A percentile compares a stretch with the other conserved stretches of the same genome.
These are phyloP conservation scores for Cheilosia soror DNA, from an alignment of 2,888 invertebrate species.

Conservation along the genomic window DNA sequence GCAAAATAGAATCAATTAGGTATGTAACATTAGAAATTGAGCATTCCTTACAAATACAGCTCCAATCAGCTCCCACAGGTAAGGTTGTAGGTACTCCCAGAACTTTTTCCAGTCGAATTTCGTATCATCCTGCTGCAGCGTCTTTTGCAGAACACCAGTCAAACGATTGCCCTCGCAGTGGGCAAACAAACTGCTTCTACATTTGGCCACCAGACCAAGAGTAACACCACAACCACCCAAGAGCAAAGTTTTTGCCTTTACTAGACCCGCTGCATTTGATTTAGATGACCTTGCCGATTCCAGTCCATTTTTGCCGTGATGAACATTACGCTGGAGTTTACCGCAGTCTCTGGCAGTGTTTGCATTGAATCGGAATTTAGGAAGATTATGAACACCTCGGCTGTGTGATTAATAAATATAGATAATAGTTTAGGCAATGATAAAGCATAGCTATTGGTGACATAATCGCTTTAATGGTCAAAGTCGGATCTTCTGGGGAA, in stretches of 20 bases:
- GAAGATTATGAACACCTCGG: constrained; percentile 67
- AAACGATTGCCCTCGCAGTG: constrained; percentile 81
- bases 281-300: constrained; percentile 28
- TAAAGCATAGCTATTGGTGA: constrained; percentile 74
- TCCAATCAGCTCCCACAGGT: constrained; percentile 90
- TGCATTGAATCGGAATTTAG: constrained; percentile 66
- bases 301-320: constrained; percentile 29
- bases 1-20: neutral
- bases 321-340: constrained; percentile 48
- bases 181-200: constrained; percentile 75
- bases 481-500: constrained; percentile 47
- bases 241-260: constrained; percentile 77
- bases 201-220: constrained; percentile 78
- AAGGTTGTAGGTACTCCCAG: constrained; percentile 89
- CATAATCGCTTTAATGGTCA: constrained; percentile 76
- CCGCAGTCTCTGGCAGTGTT: constrained; percentile 71
- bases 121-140: constrained; percentile 84
- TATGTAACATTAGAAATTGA: neutral
- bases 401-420: constrained; percentile 75
- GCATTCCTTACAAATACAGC: constrained; percentile 88
- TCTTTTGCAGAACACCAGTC: constrained; percentile 79
- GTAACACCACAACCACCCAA: constrained; percentile 79
- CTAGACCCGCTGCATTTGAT: constrained; percentile 32
- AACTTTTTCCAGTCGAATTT: constrained; percentile 92
- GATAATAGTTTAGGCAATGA: constrained; percentile 56